Evolutionary conservation across 2,888 invertebrate species (phyloP), one percentile per base, ranked within the genome.

Genomic region (Polia nebulosa): DNA sequence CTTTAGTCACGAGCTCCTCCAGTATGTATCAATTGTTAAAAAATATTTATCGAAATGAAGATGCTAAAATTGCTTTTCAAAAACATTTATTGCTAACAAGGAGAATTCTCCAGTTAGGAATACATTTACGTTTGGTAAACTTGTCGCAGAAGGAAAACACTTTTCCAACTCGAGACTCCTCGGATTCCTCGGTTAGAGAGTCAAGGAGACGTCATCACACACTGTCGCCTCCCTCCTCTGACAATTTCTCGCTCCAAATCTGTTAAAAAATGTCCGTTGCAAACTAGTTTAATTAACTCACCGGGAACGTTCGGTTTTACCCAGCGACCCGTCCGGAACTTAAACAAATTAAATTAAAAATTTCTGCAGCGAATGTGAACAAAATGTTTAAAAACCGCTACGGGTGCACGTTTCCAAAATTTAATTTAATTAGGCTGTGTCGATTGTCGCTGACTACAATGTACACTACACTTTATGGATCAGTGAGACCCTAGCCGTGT

Each of bases 231-330:
- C 6, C 41, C 22, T 64, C 25, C 58, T 51, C 63, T 64, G 22
- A 80, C 61, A 62, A 79, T 61, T 61, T 67, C 29, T 44, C 57
- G 70, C 61, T 70, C 59, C 45, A 68, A 56, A 76, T 73, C 68
- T 49, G 67, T 53, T 74, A 76, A 65, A 79, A 56, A 74, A 44
- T 69, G 60, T 76, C 56, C 63, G 55, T 56, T 39, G 34, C 39
- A 63, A 63, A 68, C 75, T 76, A 68, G 59, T 74, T 68, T 57
- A 59, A 76, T 73, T 78, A 74, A 68, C 59, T 57, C 47, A 60
- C 60, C 57, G 57, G 56, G 36, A 60, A 63, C 44, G 62, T 63
- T 79, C 39, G 51, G 56, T 69, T 68, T 63, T 41, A 56, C 60
- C 56, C 52, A 52, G 53, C 59, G 44, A 49, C 39, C 36, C 32